Base-by-base conservation (phyloP, 2,888 invertebrate species). In the Chloromyia formosa region DNA sequence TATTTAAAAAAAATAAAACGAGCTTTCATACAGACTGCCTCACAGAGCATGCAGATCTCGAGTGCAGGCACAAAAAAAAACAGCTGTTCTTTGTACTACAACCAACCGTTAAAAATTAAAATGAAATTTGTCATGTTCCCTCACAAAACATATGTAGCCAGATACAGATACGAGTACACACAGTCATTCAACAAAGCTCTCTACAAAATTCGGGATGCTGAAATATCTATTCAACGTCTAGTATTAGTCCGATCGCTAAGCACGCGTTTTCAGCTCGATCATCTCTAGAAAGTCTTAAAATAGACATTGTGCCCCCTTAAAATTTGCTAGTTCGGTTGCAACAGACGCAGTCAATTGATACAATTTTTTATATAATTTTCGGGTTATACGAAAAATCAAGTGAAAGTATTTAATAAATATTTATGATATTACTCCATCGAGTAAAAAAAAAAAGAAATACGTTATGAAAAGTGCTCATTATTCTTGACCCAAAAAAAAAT, bases 261-360 rank as follows among this genome's bases (percentile, higher is more conserved):
- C 69, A 54, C 14, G 35, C 69, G 18, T 10, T n/a, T 54, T 69
- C 66, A 66, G 22, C 66, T 22, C 66, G 42, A 14, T 35, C 18
- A 18, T 27, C n/a, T 53, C 62, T 73, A 60, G 61, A 73, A 61
- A 42, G 53, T 66, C 74, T 73, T 23, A 72, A 76, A 76, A 73
- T 73, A 76, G 74, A 74, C 27, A 42, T 35, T 35, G 27, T 35
- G 27, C 42, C 62, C 35, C 12, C 74, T 66, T 73, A 56, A 76
- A 73, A 71, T 22, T 53, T 1, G 45, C 27, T 61, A 53, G 7
- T 20, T 75, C 60, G 72, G 18, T 58, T 18, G 20, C 10, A 58
- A 18, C 18, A 18, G 23, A 60, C 23, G 10, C 12, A 23, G 27
- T 60, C 27, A 23, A 23, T 23, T 58, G 1, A 22, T 16, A 3